Conservation (phyloP, 2,888 invertebrate genomes). For the Caenorhabditis parvicauda region DNA sequence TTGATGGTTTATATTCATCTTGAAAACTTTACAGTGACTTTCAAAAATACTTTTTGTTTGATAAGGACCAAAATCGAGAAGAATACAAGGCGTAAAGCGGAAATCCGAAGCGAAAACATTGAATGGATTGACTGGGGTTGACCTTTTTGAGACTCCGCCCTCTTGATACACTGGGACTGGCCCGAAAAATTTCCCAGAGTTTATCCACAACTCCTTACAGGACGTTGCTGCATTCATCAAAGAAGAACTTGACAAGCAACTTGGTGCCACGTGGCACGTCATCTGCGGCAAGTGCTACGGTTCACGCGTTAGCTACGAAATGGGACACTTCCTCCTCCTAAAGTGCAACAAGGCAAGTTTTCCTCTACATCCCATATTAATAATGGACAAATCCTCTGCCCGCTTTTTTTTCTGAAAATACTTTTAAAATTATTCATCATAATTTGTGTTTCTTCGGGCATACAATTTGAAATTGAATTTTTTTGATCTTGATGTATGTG, state of each 20-base stretch:
- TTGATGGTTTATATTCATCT: not conserved
- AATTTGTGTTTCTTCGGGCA: no score
- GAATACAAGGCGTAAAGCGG: not conserved
- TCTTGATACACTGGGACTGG: not conserved
- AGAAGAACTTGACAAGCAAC: constrained; percentile 40
- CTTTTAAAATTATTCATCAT: no score
- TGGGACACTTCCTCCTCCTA: constrained; percentile 42
- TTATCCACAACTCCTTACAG: constrained; percentile 8
- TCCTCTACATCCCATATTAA: no score
- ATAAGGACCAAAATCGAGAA: not conserved
- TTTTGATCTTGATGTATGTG: no score
- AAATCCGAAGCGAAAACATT: not conserved
- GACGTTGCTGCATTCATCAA: constrained; percentile 44
- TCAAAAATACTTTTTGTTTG: not conserved
- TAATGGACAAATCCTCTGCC: no score
- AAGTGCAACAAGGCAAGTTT: constrained; percentile 33
- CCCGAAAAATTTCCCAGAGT: not conserved
- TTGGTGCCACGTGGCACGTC: constrained; percentile 43
- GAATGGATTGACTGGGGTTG: not conserved
- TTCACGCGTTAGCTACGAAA: constrained; percentile 40
- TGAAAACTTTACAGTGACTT: no score
- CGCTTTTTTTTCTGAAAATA: no score
- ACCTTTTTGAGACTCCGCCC: not conserved
- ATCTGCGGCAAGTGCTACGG: constrained; percentile 42
- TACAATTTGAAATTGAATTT: no score